phyloP scores from a whole-genome alignment of 2,113 vertebrate genomes.

The Scomber scombrus region DNA sequence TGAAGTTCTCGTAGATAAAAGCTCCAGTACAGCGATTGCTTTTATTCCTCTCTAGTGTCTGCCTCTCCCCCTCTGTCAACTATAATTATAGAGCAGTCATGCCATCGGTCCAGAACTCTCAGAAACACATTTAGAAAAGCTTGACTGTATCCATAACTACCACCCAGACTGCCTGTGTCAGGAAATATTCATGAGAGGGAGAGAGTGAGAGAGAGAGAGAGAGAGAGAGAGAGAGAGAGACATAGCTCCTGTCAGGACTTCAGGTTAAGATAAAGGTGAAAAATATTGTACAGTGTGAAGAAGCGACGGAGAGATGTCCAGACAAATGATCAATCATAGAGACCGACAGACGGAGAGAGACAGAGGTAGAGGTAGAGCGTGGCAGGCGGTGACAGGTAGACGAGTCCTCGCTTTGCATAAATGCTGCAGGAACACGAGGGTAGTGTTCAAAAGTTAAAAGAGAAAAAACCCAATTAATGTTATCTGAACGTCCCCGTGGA shows the following conservation, averaged over 20 bases:
- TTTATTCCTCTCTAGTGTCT: constrained; percentile 43
- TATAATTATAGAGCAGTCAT: constrained; percentile 65
- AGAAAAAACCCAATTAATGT: constrained; percentile 75
- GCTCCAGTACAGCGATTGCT: constrained; percentile 27
- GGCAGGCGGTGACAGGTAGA: constrained; percentile 6
- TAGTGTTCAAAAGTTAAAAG: constrained; percentile 59
- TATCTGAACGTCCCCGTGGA: constrained; percentile 60
- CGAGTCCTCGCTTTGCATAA: constrained; percentile 18
- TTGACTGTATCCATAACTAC: constrained; percentile 67
- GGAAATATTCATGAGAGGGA: constrained; percentile 23
- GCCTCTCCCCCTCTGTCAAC: constrained; percentile 55
- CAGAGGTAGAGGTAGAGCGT: neutral
- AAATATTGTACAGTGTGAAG: constrained; percentile 42
- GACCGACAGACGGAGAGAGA: constrained; percentile 6
- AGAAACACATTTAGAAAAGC: constrained; percentile 62
- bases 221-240: neutral
- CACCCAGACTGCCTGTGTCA: constrained; percentile 35
- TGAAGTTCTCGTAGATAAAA: constrained; percentile 43
- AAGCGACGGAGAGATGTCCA: neutral
- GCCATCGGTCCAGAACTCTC: constrained; percentile 44
- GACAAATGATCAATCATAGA: neutral
- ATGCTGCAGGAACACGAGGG: constrained; percentile 42
- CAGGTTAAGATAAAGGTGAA: constrained; percentile 53
- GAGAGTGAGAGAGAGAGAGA: constrained; percentile 2
- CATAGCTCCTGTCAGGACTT: constrained; percentile 51